Conservation (phyloP, 2,113 vertebrate species). For the Hyperoodon ampullatus region DNA sequence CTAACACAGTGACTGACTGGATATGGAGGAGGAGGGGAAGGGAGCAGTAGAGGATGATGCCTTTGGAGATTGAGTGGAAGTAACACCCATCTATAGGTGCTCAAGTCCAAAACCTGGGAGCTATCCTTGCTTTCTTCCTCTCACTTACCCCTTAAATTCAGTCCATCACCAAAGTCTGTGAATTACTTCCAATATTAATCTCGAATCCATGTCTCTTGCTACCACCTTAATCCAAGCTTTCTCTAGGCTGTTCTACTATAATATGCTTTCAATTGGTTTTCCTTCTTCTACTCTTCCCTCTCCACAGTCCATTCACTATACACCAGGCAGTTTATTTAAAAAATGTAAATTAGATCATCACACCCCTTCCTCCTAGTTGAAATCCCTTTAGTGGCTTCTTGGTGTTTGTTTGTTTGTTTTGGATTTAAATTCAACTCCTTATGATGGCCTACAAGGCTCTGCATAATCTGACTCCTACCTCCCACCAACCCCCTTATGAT, state of each 20-base stretch:
- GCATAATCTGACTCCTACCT: background rate
- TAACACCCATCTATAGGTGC: background rate
- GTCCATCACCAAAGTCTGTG: background rate
- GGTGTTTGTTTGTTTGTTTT: background rate
- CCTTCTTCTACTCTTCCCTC: background rate
- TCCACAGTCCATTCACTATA: background rate
- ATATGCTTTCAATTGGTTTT: background rate
- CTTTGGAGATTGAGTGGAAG: background rate
- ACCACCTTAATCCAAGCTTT: background rate
- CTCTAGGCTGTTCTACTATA: background rate
- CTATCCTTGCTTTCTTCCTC: background rate
- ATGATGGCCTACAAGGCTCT: background rate
- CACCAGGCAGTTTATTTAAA: background rate
- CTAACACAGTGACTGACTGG: background rate
- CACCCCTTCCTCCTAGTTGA: background rate
- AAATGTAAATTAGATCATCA: background rate
- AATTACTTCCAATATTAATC: background rate
- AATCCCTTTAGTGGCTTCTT: background rate
- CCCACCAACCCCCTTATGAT: background rate
- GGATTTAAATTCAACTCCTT: background rate
- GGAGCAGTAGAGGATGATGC: background rate
- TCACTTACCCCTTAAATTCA: background rate
- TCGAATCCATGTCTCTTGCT: background rate
- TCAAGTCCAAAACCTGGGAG: background rate
- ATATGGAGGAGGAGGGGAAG: background rate